These are phyloP conservation scores for Macrosoma leucophasiata DNA, from an alignment of 2,888 invertebrate genomes.

Conservation along the genomic window DNA sequence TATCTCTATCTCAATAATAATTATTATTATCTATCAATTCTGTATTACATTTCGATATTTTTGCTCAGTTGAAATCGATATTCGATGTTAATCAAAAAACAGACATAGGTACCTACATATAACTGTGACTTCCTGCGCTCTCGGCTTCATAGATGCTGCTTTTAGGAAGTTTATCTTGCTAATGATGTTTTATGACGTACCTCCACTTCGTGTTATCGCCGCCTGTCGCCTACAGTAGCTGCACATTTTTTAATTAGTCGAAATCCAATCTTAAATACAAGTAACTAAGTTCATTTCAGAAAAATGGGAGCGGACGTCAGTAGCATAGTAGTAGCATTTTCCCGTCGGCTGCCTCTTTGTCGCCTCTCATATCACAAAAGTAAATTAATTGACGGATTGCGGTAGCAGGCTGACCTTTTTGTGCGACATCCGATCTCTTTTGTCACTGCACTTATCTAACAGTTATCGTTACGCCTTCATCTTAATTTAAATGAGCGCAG, in stretches of 20 bases:
- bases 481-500: constrained; percentile 29
- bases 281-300: constrained; percentile 25
- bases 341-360: constrained; percentile 49
- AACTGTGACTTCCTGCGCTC: constrained; percentile 48
- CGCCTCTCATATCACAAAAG: constrained; percentile 58
- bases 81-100: constrained; percentile 40
- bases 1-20: no score
- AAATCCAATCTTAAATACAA: constrained; percentile 27
- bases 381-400: constrained; percentile 68
- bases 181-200: constrained; percentile 71
- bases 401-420: constrained; percentile 53
- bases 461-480: constrained; percentile 25
- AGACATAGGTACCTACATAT: constrained; percentile 38
- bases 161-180: constrained; percentile 68
- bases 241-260: constrained; percentile 34
- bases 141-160: constrained; percentile 49
- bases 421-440: constrained; percentile 53
- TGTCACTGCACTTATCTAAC: constrained; percentile 45
- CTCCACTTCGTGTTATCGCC: constrained; percentile 55
- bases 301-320: constrained; percentile 6
- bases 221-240: constrained; percentile 64
- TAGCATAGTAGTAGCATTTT: constrained; percentile 39
- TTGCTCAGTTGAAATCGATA: constrained; percentile 16
- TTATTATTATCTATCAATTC: no score
- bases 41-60: no score